phyloP scores from a whole-genome alignment of 2,113 vertebrate species.

The Otus sunia region DNA sequence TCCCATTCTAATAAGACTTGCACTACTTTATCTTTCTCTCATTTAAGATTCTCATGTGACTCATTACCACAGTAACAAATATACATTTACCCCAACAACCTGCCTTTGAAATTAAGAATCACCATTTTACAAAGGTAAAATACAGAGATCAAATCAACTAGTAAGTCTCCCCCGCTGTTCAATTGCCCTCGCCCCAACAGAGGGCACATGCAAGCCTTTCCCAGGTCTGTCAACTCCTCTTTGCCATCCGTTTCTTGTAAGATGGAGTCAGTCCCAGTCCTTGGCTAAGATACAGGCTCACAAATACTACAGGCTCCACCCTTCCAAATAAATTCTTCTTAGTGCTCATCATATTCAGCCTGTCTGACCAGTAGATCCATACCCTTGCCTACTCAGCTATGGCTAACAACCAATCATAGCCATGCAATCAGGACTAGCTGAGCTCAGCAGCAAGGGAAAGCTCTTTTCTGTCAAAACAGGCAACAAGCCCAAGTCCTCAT shows the following conservation, averaged over 20 bases:
- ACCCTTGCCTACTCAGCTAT: background rate
- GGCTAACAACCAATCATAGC: background rate
- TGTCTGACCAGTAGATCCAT: background rate
- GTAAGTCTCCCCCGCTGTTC: background rate
- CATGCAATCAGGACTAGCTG: background rate
- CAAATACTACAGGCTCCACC: background rate
- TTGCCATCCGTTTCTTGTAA: background rate
- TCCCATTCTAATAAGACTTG: background rate
- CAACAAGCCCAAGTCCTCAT: background rate
- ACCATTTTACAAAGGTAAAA: background rate
- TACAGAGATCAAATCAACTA: background rate
- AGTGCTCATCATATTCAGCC: background rate
- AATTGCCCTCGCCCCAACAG: background rate
- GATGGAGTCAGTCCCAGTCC: background rate
- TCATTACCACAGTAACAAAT: background rate
- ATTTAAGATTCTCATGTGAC: background rate
- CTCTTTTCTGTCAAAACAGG: background rate
- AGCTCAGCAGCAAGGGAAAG: background rate
- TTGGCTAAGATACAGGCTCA: background rate
- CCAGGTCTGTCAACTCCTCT: background rate
- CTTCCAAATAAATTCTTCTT: background rate
- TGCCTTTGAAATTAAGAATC: background rate
- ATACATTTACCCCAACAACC: background rate
- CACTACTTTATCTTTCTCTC: background rate
- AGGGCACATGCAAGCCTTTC: background rate